Percentiles rank a stretch among this genome's conserved stretches.
Evolutionary conservation across 2,113 vertebrate genomes (phyloP).

Genomic region (Toxotes chatareus): DNA sequence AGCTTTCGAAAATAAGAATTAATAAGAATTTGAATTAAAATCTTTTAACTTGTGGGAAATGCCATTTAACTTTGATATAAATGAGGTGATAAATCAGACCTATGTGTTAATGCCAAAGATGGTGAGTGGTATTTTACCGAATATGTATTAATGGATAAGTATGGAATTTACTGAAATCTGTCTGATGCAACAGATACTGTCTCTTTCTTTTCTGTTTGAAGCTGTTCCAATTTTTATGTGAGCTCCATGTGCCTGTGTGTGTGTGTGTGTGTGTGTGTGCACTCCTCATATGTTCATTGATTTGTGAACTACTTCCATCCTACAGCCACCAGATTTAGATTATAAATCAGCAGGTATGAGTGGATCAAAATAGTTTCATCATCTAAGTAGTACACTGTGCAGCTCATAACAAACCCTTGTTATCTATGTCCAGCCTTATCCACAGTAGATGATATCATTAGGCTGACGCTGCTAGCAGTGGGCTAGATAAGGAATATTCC

Average conservation of each 20-base stretch:
- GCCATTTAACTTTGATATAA: not conserved
- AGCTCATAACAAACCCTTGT: slow-evolving; percentile 47
- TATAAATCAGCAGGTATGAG: slow-evolving; percentile 37
- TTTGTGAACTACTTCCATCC: slow-evolving; percentile 14
- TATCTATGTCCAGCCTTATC: slow-evolving; percentile 41
- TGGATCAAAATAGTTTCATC: slow-evolving; percentile 46
- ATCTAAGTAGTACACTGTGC: slow-evolving; percentile 27
- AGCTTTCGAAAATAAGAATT: not conserved
- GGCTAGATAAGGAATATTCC: slow-evolving; percentile 45
- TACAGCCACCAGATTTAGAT: not conserved
- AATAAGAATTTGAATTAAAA: too few relatives aligned
- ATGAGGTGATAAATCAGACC: not conserved
- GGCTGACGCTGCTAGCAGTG: slow-evolving; percentile 31
- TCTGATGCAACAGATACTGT: not conserved
- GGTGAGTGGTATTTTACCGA: not conserved
- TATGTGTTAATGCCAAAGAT: not conserved
- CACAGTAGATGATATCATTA: slow-evolving; percentile 55
- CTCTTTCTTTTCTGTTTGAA: slow-evolving; percentile 3
- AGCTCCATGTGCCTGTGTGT: slow-evolving; percentile 1
- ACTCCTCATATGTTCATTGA: slow-evolving; percentile 20
- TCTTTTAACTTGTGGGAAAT: not conserved
- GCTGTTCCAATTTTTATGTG: slow-evolving; percentile 16
- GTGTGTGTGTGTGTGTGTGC: not conserved
- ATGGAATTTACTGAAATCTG: slow-evolving; percentile 1
- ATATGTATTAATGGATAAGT: not conserved